Evolutionary conservation across 2,797 vertebrate species (phyloP).

Genomic region (Tiaroga cobitis): DNA sequence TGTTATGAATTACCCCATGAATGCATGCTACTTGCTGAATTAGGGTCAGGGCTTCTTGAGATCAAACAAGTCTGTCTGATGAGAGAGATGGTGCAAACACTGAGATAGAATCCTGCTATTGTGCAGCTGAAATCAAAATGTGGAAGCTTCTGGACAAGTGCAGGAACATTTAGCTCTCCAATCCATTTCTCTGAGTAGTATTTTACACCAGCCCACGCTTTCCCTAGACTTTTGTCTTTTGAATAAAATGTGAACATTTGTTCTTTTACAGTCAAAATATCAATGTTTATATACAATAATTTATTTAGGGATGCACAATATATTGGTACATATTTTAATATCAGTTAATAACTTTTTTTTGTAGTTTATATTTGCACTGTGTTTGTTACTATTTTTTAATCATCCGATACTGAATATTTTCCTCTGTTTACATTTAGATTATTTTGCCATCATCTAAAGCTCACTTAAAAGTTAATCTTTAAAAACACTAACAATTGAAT

Average conservation of each 20-base stretch:
- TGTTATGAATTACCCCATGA: slow-evolving; percentile 67
- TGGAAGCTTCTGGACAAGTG: slow-evolving; percentile 15
- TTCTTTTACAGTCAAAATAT: background rate
- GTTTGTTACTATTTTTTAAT: background rate
- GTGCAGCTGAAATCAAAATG: slow-evolving; percentile 30
- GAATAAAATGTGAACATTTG: background rate
- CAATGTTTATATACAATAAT: background rate
- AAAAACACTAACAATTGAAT: background rate
- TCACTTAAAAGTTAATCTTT: background rate
- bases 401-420: background rate
- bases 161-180: background rate
- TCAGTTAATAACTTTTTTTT: background rate
- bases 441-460: background rate
- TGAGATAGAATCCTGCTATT: slow-evolving; percentile 45
- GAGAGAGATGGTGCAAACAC: slow-evolving; percentile 35
- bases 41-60: slow-evolving; percentile 65
- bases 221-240: background rate
- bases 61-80: slow-evolving; percentile 53
- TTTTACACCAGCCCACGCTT: background rate
- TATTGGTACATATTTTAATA: too few relatives aligned
- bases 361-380: background rate
- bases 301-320: background rate
- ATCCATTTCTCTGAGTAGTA: background rate
- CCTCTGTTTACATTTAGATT: background rate
- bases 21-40: slow-evolving; percentile 65